Evolutionary conservation across 2,113 vertebrate genomes (phyloP), one percentile per base, ranked within the genome.

Genomic region (Perognathus longimembris): DNA sequence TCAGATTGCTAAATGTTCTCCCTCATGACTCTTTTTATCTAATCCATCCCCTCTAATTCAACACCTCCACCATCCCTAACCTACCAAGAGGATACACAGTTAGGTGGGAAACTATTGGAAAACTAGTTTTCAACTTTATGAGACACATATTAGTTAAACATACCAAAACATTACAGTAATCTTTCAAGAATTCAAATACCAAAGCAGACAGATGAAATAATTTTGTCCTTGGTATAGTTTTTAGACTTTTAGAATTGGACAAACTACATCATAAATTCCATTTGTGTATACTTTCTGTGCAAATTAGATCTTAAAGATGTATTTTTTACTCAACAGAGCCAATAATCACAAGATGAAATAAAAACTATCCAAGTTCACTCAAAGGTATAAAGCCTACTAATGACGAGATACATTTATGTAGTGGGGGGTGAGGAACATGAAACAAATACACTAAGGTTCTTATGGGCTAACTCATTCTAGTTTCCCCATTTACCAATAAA

Each of bases 121-220:
- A 83, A 91, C 32, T 84, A 42, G 32, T 69, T 92, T 89, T 38
- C 86, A 34, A 64, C 54, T 89, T 75, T 80, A 95, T 61, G 81
- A 17, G 20, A 40, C 32, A 40, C 32, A 88, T 61, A 93, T 45
- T 45, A 63, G 71, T 64, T 73, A 84, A 77, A 84, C 24, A 85
- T 18, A 66, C 6, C 59, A 78, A 87, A 81, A 67, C 6, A 82
- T 24, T 66, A 82, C 6, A 91, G 36, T 64, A 83, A 77, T 66
- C 92, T 89, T 95, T 94, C 14, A 81, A 92, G 82, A 76, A 90
- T 63, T 85, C 38, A 74, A 38, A 75, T 54, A 77, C 28, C 30
- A 91, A 93, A 92, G 76, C 75, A 71, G 42, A 69, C 17, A 70
- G 84, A 83, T 91, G 40, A 93, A 95, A 91, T 78, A 18, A 61